These are phyloP conservation scores for Scaptomyza flava DNA, from an alignment of 2,888 invertebrate genomes.

Conservation along the genomic window DNA sequence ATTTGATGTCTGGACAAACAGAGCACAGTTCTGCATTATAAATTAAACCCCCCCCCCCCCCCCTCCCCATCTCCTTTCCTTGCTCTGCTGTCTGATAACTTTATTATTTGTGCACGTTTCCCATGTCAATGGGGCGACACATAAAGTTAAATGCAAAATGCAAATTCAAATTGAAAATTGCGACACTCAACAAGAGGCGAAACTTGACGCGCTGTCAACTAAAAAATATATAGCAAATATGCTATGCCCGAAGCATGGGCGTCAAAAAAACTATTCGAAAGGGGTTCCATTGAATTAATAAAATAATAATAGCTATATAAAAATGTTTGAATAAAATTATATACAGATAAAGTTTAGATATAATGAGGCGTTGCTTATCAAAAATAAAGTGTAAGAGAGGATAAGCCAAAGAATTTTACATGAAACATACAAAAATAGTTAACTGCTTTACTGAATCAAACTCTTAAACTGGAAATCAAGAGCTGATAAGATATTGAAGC, in stretches of 20 bases:
- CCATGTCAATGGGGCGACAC: constrained; percentile 48
- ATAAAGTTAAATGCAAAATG: constrained; percentile 63
- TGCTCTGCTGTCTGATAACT: constrained; percentile 37
- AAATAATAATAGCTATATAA: too few species aligned
- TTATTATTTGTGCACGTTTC: constrained; percentile 64
- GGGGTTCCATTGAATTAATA: not conserved
- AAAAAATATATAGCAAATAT: constrained; percentile 35
- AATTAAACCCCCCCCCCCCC: not conserved
- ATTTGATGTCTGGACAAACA: constrained; percentile 21
- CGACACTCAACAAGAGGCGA: constrained; percentile 50
- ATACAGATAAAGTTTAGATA: too few species aligned
- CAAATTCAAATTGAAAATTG: constrained; percentile 70
- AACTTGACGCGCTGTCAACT: constrained; percentile 70
- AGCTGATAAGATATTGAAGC: not conserved
- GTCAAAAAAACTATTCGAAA: not conserved
- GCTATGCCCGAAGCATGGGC: constrained; percentile 20
- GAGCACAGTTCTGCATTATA: constrained; percentile 30
- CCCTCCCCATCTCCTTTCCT: too few species aligned
- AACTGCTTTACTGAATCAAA: too few species aligned
- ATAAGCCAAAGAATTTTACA: too few species aligned
- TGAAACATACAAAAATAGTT: too few species aligned
- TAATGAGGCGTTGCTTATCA: too few species aligned
- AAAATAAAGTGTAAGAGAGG: too few species aligned
- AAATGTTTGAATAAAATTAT: too few species aligned
- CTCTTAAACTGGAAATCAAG: too few species aligned